Base-by-base conservation (phyloP, 1,140 invertebrate genomes). In the Dufourea novaeangliae region DNA sequence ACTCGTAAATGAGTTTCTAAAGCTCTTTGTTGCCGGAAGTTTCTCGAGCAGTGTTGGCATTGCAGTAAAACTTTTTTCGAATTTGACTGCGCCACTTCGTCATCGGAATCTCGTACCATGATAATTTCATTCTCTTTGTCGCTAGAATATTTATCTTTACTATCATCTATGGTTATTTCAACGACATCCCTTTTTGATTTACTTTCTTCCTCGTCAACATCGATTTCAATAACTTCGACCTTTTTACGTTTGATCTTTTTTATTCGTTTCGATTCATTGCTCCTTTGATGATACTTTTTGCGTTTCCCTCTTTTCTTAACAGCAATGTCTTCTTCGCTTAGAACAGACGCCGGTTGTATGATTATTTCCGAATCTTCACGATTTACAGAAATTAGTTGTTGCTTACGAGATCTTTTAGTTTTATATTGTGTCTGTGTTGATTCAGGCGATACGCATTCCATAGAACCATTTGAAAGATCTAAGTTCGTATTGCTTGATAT, bases 91-190 rank as follows among this genome's bases (percentile, higher is more conserved):
- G 66, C 41, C 1, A 25, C 32, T 22, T 79, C 32, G 44, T 79
- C 86, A 25, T 92, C 90, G 0, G 91, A 91, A 62, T 92, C 91
- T 11, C 88, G 88, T 14, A 93, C 89, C 88, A 91, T 92, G 25
- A 92, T 93, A 4, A 92, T 85, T 57, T 93, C 91, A 71, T 93
- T 92, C 46, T 93, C 92, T 68, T 93, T 93, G 44, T 93, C 92
- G 67, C 92, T 93, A 6, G 92, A 92, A 41, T 85, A 88, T 37
- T 92, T 92, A 59, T 90, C 90, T 69, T 92, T 92, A 20, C 71
- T 88, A 68, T 91, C 89, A 20, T 92, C 90, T 22, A 90, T 59
- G 3, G 88, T 91, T 52, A 92, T 91, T 54, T 91, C 91, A 20
- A 90, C 87, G 25, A 90, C 83, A 6, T 87, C 74, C 14, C 77